These are phyloP conservation scores for Sesia apiformis DNA, from an alignment of 2,888 invertebrate genomes.

Conservation along the genomic window DNA sequence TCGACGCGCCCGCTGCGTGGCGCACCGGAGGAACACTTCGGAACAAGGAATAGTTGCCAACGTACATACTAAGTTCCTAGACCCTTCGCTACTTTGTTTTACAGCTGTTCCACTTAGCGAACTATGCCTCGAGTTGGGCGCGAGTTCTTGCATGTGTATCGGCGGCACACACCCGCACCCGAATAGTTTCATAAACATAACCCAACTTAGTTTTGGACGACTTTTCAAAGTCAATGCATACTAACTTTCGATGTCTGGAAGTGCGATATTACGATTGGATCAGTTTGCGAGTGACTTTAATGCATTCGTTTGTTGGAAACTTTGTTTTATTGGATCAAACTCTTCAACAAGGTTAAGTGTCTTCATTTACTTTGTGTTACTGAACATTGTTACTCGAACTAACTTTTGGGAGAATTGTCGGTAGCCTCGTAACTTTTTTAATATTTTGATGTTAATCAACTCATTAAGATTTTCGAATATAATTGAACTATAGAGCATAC, in stretches of 20 bases:
- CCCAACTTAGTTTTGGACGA: conserved; percentile 74
- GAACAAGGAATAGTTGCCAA: conserved; percentile 49
- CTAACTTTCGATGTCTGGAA: conserved; percentile 72
- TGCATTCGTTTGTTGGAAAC: conserved; percentile 71
- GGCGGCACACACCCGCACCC: conserved; percentile 69
- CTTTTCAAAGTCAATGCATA: conserved; percentile 76
- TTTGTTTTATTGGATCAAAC: conserved; percentile 67
- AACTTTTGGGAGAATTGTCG: conserved; percentile 4
- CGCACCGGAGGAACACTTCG: conserved; percentile 36
- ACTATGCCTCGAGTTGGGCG: conserved; percentile 72
- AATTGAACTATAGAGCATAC: too few relatives aligned
- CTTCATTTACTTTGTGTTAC: conserved; percentile 40
- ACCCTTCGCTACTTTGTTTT: conserved; percentile 74
- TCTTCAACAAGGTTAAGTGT: conserved; percentile 57
- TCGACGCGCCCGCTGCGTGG: conserved; percentile 20
- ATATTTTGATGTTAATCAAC: not conserved
- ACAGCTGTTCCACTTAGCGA: conserved; percentile 74
- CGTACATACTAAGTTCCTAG: conserved; percentile 71
- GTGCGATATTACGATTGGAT: conserved; percentile 73
- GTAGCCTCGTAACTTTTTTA: not conserved
- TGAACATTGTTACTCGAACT: conserved; percentile 12
- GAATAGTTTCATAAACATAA: conserved; percentile 75
- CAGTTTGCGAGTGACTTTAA: conserved; percentile 68
- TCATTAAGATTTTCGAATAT: too few relatives aligned
- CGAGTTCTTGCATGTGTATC: conserved; percentile 73